Percentiles rank a stretch among this genome's conserved stretches.
These are phyloP conservation scores for Setipinna tenuifilis DNA, from an alignment of 2,797 vertebrate species.

Conservation along the genomic window DNA sequence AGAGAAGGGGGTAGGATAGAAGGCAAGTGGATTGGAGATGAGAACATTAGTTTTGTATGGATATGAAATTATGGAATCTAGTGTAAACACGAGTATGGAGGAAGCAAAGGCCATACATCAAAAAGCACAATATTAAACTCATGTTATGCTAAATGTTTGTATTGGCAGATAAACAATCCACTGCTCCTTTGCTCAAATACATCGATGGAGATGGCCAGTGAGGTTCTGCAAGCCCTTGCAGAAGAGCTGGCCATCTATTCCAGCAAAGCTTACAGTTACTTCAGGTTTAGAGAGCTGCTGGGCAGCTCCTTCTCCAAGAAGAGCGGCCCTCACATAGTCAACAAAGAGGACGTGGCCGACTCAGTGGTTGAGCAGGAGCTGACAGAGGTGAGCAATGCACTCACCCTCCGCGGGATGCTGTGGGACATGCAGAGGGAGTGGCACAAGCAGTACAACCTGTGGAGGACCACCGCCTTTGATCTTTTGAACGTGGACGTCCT, in stretches of 20 bases:
- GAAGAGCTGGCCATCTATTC: constrained; percentile 58
- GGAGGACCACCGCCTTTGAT: constrained; percentile 60
- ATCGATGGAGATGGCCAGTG: constrained; percentile 47
- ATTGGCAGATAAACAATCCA: constrained; percentile 63
- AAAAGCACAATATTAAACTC: background rate
- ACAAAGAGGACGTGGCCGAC: constrained; percentile 41
- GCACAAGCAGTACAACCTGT: constrained; percentile 52
- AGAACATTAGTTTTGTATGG: background rate
- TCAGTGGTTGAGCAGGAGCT: constrained; percentile 59
- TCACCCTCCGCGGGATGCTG: constrained; percentile 63
- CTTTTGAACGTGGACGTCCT: constrained; percentile 62
- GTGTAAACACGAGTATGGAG: background rate
- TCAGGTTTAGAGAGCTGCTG: constrained; percentile 60
- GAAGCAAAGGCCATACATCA: background rate
- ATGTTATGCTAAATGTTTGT: background rate
- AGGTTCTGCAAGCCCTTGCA: constrained; percentile 57
- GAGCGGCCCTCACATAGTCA: constrained; percentile 34
- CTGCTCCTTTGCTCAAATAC: constrained; percentile 57
- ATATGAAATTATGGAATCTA: background rate
- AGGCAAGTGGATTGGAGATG: background rate
- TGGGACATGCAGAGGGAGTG: constrained; percentile 70
- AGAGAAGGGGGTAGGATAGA: background rate
- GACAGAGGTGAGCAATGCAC: constrained; percentile 62
- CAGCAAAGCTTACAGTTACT: constrained; percentile 55
- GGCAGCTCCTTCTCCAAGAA: constrained; percentile 35